A percentile compares a stretch with the other conserved stretches of the same genome.
These are phyloP conservation scores for Brachionus rubens DNA, from an alignment of 1,140 invertebrate species.

Conservation along the genomic window DNA sequence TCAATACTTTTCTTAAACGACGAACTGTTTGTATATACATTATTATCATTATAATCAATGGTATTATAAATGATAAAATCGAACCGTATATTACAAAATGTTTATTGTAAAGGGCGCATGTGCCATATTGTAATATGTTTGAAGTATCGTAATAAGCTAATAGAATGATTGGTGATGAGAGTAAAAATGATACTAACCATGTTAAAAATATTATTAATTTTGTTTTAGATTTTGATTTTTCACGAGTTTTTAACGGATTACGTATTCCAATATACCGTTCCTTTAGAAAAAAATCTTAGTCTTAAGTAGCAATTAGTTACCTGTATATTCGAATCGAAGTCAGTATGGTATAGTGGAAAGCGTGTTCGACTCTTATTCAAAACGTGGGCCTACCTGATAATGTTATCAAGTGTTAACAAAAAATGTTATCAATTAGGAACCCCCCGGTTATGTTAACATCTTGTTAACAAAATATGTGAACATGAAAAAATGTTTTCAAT, in stretches of 20 bases:
- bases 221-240: slow-evolving; percentile 25
- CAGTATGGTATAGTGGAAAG: too few relatives aligned
- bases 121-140: slow-evolving; percentile 18
- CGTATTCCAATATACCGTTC: slow-evolving; percentile 33
- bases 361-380: too few relatives aligned
- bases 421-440: too few relatives aligned
- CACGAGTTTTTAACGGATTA: slow-evolving; percentile 32
- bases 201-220: background rate
- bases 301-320: too few relatives aligned
- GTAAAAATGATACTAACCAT: slow-evolving; percentile 17
- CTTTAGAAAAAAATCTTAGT: background rate
- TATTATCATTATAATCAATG: slow-evolving; percentile 23
- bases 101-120: background rate
- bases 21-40: slow-evolving; percentile 44
- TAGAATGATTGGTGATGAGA: slow-evolving; percentile 36
- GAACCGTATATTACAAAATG: slow-evolving; percentile 33
- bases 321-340: too few relatives aligned
- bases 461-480: too few relatives aligned
- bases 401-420: too few relatives aligned
- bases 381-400: too few relatives aligned
- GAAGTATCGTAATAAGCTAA: background rate
- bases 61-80: slow-evolving; percentile 41
- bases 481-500: too few relatives aligned
- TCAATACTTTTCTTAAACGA: slow-evolving; percentile 8
- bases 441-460: too few relatives aligned